A percentile compares a stretch with the other conserved stretches of the same genome.
phyloP scores from a whole-genome alignment of 2,888 invertebrate genomes.

The Archips crataeganus region DNA sequence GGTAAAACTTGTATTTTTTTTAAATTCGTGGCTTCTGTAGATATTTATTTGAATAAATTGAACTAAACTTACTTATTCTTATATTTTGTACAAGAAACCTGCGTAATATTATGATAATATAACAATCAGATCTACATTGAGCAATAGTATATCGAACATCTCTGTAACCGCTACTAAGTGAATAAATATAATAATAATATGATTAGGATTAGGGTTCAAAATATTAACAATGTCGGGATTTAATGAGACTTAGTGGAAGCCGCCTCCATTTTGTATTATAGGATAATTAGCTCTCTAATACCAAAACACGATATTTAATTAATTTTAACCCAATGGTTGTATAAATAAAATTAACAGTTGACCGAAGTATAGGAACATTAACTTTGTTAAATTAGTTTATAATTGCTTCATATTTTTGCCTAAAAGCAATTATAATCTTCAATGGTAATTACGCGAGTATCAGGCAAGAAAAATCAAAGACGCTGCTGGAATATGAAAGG shows the following conservation, averaged over 20 bases:
- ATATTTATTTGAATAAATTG: too few relatives aligned
- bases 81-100: too few relatives aligned
- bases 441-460: neutral
- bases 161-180: too few relatives aligned
- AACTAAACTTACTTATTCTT: too few relatives aligned
- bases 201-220: neutral
- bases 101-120: too few relatives aligned
- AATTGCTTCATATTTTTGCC: neutral
- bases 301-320: neutral
- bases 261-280: neutral
- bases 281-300: neutral
- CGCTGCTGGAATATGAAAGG: neutral
- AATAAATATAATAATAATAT: too few relatives aligned
- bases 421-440: neutral
- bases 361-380: neutral
- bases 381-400: constrained; percentile 1
- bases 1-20: neutral
- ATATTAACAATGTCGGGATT: neutral
- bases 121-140: too few relatives aligned
- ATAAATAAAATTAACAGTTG: neutral
- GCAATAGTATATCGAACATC: too few relatives aligned
- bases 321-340: neutral
- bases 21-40: neutral
- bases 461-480: neutral
- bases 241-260: neutral